Percentiles rank a stretch among this genome's conserved stretches.
phyloP scores from a whole-genome alignment of 37 sponge, comb jelly and placozoan species.

The Chondrosia reniformis region DNA sequence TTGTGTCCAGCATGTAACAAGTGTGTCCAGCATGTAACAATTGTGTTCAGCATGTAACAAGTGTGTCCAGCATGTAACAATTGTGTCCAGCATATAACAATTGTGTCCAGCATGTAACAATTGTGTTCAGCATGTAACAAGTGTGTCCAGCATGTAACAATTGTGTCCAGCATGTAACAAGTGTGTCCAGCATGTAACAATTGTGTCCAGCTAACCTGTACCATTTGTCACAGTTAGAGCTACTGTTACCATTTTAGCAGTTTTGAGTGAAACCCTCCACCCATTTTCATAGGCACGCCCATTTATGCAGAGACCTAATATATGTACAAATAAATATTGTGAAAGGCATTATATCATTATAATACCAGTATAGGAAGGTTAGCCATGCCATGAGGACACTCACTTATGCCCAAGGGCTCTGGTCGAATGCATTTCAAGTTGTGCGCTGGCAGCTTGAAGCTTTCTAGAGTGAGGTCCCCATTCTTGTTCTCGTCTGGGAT shows the following conservation, averaged over 20 bases:
- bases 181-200: no score
- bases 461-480: neutral
- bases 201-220: slow-evolving; percentile 7
- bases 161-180: no score
- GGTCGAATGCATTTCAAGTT: neutral
- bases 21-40: no score
- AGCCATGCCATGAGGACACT: neutral
- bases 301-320: neutral
- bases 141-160: no score
- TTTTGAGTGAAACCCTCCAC: neutral
- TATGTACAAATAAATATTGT: no score
- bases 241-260: neutral
- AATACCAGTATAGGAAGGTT: neutral
- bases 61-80: no score
- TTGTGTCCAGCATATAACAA: no score
- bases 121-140: no score
- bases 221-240: neutral
- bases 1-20: no score
- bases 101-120: no score
- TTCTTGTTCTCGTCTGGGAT: neutral
- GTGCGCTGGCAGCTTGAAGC: neutral
- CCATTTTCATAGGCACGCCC: neutral
- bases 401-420: neutral
- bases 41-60: no score
- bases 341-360: no score